Percentiles rank a stretch among this genome's conserved stretches.
These are phyloP conservation scores for Orchestia grillus DNA, from an alignment of 1,140 invertebrate genomes.

Conservation along the genomic window DNA sequence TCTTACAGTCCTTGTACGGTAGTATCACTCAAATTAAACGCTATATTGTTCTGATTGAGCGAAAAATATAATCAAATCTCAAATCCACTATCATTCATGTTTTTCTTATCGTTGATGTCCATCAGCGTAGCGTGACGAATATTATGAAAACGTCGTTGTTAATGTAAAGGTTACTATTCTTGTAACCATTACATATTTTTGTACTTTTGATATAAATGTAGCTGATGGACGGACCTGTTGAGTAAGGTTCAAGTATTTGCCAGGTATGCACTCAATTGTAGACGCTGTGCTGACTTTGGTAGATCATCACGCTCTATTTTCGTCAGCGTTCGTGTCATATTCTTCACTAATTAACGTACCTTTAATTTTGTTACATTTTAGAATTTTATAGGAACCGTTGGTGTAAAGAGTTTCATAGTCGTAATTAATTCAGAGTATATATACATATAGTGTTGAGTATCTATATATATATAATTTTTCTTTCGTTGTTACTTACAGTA, in stretches of 20 bases:
- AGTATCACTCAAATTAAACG: too few relatives aligned
- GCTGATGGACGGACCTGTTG: background rate
- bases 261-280: background rate
- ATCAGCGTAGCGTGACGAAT: background rate
- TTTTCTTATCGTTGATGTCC: background rate
- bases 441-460: background rate
- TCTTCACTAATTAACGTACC: background rate
- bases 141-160: too few relatives aligned
- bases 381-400: background rate
- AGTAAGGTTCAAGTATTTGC: background rate
- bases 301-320: background rate
- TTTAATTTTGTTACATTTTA: background rate
- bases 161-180: background rate
- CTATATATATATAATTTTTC: background rate
- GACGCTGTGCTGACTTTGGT: background rate
- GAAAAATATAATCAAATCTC: background rate
- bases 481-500: background rate
- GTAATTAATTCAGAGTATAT: background rate
- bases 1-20: too few relatives aligned
- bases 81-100: background rate
- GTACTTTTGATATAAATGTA: background rate
- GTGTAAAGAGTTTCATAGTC: background rate
- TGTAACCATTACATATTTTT: background rate
- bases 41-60: background rate
- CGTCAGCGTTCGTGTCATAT: background rate